Evolutionary conservation across 2,113 vertebrate genomes (phyloP).

Genomic region (Actenoides lindsayi): DNA sequence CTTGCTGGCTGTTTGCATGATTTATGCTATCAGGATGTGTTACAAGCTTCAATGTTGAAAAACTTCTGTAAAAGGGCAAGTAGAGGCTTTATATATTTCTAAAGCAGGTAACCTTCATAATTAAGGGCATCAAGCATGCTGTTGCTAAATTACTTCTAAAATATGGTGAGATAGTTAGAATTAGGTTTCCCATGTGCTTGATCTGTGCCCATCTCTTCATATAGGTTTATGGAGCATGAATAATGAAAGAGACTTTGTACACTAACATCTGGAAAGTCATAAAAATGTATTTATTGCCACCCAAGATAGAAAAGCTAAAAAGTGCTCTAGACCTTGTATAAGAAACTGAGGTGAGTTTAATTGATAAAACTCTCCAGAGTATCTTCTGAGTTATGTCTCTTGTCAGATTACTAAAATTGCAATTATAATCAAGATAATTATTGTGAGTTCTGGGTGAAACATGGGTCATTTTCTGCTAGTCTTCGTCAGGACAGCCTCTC

Average conservation of each 20-base stretch:
- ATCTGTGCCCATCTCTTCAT: constrained; percentile 34
- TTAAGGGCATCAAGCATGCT: constrained; percentile 29
- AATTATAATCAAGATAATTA: constrained; percentile 39
- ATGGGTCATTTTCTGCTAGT: background rate
- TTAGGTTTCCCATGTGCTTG: constrained; percentile 56
- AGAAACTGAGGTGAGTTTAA: constrained; percentile 24
- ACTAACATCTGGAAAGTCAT: constrained; percentile 67
- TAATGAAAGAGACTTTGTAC: constrained; percentile 61
- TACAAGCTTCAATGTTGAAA: constrained; percentile 7
- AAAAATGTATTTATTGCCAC: constrained; percentile 48
- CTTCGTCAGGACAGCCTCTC: background rate
- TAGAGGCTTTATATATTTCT: constrained; percentile 9
- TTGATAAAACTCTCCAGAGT: constrained; percentile 29
- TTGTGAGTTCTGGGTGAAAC: background rate
- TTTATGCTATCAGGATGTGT: background rate
- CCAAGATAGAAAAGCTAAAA: constrained; percentile 23
- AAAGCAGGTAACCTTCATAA: constrained; percentile 54
- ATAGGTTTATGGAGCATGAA: constrained; percentile 65
- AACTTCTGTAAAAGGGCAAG: constrained; percentile 14
- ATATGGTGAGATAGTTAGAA: constrained; percentile 53
- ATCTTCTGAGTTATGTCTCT: constrained; percentile 1
- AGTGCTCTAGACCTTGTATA: constrained; percentile 1
- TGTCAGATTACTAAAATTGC: constrained; percentile 28
- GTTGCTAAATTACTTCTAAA: constrained; percentile 56
- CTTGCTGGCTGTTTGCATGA: background rate